Conservation (phyloP, 2,888 invertebrate genomes). For the Artemia sinica region DNA sequence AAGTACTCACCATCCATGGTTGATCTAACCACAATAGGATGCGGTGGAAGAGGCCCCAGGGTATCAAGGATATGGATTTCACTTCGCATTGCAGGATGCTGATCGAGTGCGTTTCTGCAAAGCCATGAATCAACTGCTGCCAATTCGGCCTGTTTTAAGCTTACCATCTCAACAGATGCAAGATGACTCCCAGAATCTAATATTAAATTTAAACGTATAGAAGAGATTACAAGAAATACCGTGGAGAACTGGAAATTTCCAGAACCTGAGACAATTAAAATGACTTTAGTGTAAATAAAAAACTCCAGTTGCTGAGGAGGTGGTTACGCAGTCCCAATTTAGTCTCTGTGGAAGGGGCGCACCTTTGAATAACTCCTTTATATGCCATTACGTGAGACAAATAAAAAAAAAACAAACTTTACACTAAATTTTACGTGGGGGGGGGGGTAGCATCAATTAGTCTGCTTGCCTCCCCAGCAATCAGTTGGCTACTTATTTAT, state of each 20-base stretch:
- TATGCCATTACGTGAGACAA: too few species aligned
- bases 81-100: constrained; percentile 40
- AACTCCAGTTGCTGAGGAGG: neutral
- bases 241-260: neutral
- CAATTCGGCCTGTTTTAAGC: constrained; percentile 43
- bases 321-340: too few species aligned
- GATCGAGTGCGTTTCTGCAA: constrained; percentile 38
- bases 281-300: constrained; percentile 16
- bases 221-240: neutral
- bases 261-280: neutral
- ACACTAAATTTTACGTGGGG: too few species aligned
- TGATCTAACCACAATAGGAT: constrained; percentile 44
- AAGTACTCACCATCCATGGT: constrained; percentile 38
- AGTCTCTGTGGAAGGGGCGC: too few species aligned
- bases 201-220: constrained; percentile 24
- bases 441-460: too few species aligned
- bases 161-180: constrained; percentile 43
- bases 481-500: too few species aligned
- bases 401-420: too few species aligned
- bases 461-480: too few species aligned
- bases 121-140: constrained; percentile 47
- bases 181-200: constrained; percentile 43
- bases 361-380: too few species aligned
- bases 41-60: constrained; percentile 47
- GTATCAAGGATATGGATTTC: constrained; percentile 42